phyloP scores from a whole-genome alignment of 2,113 vertebrate species.

The Pseudorectes ferrugineus region DNA sequence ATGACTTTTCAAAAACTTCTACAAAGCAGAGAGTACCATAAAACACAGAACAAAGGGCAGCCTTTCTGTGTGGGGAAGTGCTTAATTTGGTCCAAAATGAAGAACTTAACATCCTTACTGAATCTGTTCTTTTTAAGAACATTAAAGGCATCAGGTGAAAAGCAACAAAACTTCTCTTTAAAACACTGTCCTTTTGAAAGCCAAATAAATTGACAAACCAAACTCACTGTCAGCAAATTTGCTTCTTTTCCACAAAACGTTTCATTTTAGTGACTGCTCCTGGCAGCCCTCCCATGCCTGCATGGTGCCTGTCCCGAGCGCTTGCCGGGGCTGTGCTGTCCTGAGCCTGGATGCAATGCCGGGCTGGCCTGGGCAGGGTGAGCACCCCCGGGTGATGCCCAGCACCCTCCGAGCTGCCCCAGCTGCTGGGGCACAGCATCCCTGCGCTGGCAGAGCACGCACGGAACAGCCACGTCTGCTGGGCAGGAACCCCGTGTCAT shows the following conservation, averaged over 20 bases:
- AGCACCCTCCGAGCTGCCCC: not conserved
- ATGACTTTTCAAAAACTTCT: not conserved
- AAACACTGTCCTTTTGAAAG: not conserved
- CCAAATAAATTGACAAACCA: not conserved
- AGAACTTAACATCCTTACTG: not conserved
- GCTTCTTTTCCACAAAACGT: not conserved
- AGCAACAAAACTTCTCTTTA: not conserved
- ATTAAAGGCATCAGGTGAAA: not conserved
- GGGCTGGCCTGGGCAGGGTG: rapidly evolving
- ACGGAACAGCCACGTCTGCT: not conserved
- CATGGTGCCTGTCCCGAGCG: rapidly evolving
- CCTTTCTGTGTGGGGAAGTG: not conserved
- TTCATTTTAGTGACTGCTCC: not conserved
- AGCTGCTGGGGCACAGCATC: not conserved
- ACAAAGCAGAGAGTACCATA: not conserved
- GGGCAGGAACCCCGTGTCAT: not conserved
- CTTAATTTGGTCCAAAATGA: not conserved
- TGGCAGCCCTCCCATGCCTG: not conserved
- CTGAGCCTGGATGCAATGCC: rapidly evolving
- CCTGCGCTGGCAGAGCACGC: not conserved
- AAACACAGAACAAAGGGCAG: not conserved
- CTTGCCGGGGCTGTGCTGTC: rapidly evolving
- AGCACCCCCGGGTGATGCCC: not conserved
- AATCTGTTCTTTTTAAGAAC: not conserved
- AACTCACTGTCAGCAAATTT: not conserved